Conservation (phyloP, 2,888 invertebrate species). For the Lasioglossum marginatum region DNA sequence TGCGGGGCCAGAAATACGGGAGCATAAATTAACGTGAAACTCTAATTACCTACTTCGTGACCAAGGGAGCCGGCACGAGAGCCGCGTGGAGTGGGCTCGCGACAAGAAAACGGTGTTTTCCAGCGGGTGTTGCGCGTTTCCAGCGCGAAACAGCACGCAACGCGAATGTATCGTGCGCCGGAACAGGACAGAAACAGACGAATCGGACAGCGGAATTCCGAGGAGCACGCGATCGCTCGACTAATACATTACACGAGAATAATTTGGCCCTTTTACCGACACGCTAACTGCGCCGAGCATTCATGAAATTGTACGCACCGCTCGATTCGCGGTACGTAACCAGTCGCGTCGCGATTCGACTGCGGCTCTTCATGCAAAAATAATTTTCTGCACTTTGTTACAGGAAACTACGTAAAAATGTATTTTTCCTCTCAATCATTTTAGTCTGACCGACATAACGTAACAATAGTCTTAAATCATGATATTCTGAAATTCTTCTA, state of each 20-base stretch:
- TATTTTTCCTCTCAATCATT: no score
- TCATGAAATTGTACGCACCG: background rate
- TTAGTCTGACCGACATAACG: no score
- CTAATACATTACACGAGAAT: background rate
- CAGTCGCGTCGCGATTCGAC: background rate
- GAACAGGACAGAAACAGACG: background rate
- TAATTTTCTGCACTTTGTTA: background rate
- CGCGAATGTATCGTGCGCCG: conserved; percentile 13
- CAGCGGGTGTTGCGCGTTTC: conserved; percentile 20
- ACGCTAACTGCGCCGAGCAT: background rate
- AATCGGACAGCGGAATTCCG: conserved; percentile 20
- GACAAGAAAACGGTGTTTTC: conserved; percentile 38
- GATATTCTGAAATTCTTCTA: background rate
- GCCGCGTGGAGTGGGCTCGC: conserved; percentile 32
- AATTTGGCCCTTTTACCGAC: background rate
- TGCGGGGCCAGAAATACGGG: background rate
- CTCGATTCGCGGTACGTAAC: background rate
- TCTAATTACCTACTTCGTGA: conserved; percentile 60
- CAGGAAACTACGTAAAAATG: no score
- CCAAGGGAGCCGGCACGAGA: conserved; percentile 36
- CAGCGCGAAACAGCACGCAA: conserved; percentile 52
- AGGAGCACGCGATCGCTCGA: conserved; percentile 9
- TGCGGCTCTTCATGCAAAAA: background rate
- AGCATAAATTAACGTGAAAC: conserved; percentile 58
- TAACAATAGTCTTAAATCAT: background rate